phyloP scores from a whole-genome alignment of 2,113 vertebrate genomes.

The Lanius collurio region DNA sequence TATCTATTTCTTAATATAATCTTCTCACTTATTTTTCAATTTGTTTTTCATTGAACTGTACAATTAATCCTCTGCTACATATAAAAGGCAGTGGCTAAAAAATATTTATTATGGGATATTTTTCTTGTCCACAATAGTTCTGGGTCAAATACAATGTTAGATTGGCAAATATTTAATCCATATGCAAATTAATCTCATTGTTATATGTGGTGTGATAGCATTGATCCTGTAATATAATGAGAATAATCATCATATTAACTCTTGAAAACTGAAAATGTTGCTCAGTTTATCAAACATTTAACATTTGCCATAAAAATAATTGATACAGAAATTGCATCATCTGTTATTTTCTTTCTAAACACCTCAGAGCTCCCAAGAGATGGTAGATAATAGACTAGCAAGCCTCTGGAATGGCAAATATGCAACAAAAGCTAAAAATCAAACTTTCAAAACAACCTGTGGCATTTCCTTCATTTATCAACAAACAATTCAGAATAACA shows the following conservation, averaged over 20 bases:
- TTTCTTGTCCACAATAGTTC: not conserved
- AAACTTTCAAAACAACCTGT: not conserved
- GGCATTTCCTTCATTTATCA: not conserved
- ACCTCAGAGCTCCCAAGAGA: not conserved
- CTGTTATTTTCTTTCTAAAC: not conserved
- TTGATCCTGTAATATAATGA: not conserved
- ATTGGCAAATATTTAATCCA: not conserved
- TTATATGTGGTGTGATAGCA: not conserved
- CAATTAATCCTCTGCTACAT: not conserved
- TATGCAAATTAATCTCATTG: not conserved
- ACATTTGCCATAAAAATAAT: not conserved
- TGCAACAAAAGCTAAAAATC: not conserved
- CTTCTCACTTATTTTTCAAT: not conserved
- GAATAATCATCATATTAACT: not conserved
- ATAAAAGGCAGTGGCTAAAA: not conserved
- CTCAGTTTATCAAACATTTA: not conserved
- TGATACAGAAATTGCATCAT: not conserved
- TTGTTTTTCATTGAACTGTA: not conserved
- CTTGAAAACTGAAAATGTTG: not conserved
- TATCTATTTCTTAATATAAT: not conserved
- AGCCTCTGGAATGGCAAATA: not conserved
- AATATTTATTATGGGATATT: not conserved
- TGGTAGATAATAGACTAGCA: not conserved
- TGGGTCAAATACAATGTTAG: not conserved
- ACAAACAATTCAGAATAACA: not conserved